Evolutionary conservation across 2,888 invertebrate species (phyloP), one percentile per base, ranked within the genome.

Genomic region (Venustoraphidia nigricollis): DNA sequence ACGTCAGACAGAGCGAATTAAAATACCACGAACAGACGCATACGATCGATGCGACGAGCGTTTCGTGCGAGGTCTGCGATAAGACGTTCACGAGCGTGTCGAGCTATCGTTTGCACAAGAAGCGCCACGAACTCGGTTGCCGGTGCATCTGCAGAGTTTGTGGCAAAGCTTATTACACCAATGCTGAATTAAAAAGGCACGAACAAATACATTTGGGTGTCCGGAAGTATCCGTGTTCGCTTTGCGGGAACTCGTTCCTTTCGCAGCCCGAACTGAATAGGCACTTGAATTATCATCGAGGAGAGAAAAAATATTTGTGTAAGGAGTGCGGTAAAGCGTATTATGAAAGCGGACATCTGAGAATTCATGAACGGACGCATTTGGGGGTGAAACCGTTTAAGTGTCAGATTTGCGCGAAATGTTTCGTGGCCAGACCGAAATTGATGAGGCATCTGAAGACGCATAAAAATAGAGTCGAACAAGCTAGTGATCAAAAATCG

Each of bases 281-380:
- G 35, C 64, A 64, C 51, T 47, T 60, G 14, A 58, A 60, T 40
- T 64, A 64, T 50, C 64, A 64, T 47, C 59, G 56, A 9, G 62
- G 62, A 8, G 59, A 58, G 5, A 63, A 62, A 43, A 58, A 55
- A 41, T 63, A 60, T 47, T 53, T 54, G 46, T 64, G 64, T 48
- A 49, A 56, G n/a, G 46, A 59, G 11, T 64, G 64, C 41, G 49
- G 49, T 10, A 63, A 63, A 52, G 51, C 55, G 9, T 64, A 63
- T 45, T 63, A 59, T 48, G 64, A 64, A 49, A 62, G 62, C 1
- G 62, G 62, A 17, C 62, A 64, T 52, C 52, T 65, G 40, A 60
- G 61, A 47, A 57, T 62, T 36, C 64, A 66, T 49, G 56, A 61
- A 53, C 55, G 61, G 36, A 55, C 59, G 27, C 66, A 66, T 39